Evolutionary conservation across 2,113 vertebrate genomes (phyloP).

Genomic region (Fukomys damarensis): DNA sequence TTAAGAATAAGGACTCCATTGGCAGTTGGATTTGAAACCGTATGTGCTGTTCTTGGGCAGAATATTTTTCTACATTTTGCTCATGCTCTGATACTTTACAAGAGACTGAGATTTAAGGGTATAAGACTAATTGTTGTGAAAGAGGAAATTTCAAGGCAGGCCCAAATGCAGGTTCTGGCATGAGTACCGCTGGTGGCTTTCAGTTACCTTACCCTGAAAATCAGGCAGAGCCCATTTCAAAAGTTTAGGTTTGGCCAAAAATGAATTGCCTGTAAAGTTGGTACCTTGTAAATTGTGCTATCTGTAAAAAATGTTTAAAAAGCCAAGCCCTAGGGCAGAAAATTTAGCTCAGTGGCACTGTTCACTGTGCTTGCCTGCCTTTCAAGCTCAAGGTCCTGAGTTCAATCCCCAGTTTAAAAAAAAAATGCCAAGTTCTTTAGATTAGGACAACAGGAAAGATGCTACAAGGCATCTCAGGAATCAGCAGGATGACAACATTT

Average conservation of each 20-base stretch:
- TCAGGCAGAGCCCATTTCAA: not conserved
- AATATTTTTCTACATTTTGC: not conserved
- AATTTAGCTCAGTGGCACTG: too few relatives aligned
- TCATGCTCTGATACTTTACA: not conserved
- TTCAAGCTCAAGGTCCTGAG: too few relatives aligned
- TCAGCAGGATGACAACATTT: not conserved
- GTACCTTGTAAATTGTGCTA: not conserved
- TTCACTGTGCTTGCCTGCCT: too few relatives aligned
- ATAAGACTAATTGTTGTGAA: not conserved
- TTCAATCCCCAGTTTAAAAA: too few relatives aligned
- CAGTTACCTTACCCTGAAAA: not conserved
- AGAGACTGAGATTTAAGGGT: not conserved
- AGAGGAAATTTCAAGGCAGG: not conserved
- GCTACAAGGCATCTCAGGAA: not conserved
- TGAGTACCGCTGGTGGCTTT: not conserved
- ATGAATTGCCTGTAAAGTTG: not conserved
- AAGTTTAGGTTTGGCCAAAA: not conserved
- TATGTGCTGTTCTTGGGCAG: not conserved
- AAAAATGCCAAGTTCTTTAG: not conserved
- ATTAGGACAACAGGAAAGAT: not conserved
- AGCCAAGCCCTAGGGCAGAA: too few relatives aligned
- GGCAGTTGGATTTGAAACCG: not conserved
- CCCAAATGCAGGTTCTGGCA: not conserved
- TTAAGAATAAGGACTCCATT: not conserved
- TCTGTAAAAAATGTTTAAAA: not conserved